phyloP scores from a whole-genome alignment of 23 tunicate species.

The Styela clava region DNA sequence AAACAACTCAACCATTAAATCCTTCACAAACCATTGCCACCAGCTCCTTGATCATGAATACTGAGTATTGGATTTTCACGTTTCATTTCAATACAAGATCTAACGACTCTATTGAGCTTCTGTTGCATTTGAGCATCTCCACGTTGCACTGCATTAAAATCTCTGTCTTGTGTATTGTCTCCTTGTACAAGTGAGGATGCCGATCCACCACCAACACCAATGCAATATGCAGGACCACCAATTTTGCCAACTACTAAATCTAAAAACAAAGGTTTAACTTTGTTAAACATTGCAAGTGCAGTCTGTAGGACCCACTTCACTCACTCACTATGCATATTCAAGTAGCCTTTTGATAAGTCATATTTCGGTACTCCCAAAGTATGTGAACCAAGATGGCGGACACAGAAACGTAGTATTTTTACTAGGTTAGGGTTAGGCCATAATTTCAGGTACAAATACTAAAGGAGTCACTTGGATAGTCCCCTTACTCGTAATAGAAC shows the following conservation, averaged over 20 bases:
- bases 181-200: slow-evolving; percentile 93
- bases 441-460: too few species aligned
- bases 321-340: too few species aligned
- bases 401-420: too few species aligned
- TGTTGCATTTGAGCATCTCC: slow-evolving; percentile 95
- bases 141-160: slow-evolving; percentile 89
- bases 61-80: slow-evolving; percentile 52
- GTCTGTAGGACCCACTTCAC: too few species aligned
- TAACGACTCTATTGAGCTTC: slow-evolving; percentile 70
- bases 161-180: slow-evolving; percentile 50
- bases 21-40: slow-evolving; percentile 92
- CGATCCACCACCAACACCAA: slow-evolving; percentile 93
- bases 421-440: too few species aligned
- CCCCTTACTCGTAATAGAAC: too few species aligned
- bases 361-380: too few species aligned
- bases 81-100: slow-evolving; percentile 61
- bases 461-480: too few species aligned
- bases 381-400: too few species aligned
- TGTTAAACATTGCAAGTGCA: too few species aligned
- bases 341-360: too few species aligned
- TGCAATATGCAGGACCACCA: slow-evolving; percentile 74
- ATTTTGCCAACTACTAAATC: slow-evolving; percentile 76
- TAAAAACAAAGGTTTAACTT: not conserved
- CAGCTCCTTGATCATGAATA: slow-evolving; percentile 93
- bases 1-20: too few species aligned